These are phyloP conservation scores for Sporophila hypoxantha DNA, from an alignment of 2,113 vertebrate genomes.

Conservation along the genomic window DNA sequence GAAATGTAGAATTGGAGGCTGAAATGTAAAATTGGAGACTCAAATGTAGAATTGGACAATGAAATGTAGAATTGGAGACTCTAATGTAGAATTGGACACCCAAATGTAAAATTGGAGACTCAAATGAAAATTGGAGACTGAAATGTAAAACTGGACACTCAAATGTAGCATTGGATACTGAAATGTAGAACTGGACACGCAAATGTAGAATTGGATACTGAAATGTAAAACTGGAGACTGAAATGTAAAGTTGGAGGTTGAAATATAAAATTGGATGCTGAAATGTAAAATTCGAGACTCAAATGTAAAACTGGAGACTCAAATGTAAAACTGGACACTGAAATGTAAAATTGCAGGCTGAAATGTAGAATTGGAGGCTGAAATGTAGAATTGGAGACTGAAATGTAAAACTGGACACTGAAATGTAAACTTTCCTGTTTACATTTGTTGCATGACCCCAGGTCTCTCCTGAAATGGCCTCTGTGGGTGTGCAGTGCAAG, in stretches of 20 bases:
- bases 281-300: fast-evolving
- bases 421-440: neutral
- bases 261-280: fast-evolving
- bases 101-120: neutral
- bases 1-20: fast-evolving
- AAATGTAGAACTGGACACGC: neutral
- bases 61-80: neutral
- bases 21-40: neutral
- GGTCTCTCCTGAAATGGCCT: neutral
- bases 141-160: neutral
- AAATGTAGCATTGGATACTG: neutral
- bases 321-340: neutral
- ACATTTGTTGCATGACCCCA: neutral
- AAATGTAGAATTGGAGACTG: neutral
- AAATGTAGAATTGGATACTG: fast-evolving
- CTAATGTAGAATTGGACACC: neutral
- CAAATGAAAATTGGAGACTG: neutral
- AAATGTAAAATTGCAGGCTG: neutral
- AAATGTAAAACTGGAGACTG: neutral
- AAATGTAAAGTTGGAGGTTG: fast-evolving
- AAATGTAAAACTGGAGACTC: neutral
- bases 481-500: neutral
- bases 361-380: neutral
- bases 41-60: fast-evolving
- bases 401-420: neutral